These are phyloP conservation scores for Epiblema foenella DNA, from an alignment of 2,888 invertebrate species.

Conservation along the genomic window DNA sequence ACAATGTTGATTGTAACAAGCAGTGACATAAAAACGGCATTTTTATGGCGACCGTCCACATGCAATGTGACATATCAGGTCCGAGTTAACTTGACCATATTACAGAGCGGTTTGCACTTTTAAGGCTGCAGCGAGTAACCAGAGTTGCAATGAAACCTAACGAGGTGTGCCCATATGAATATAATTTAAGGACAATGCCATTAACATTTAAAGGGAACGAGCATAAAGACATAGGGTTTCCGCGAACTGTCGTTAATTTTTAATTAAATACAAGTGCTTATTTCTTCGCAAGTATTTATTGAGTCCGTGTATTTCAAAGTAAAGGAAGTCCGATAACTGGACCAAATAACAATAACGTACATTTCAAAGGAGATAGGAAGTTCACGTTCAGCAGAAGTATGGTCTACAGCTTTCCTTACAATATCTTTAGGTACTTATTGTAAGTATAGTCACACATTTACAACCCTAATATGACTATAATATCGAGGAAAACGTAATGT, in stretches of 20 bases:
- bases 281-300: neutral
- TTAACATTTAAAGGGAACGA: constrained; percentile 26
- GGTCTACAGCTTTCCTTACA: too few relatives aligned
- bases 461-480: neutral
- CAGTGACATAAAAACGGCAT: constrained; percentile 40
- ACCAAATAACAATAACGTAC: neutral
- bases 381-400: neutral
- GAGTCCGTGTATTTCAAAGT: neutral
- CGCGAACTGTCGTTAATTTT: constrained; percentile 10
- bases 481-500: neutral
- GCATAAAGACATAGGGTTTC: constrained; percentile 25
- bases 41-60: constrained; percentile 26
- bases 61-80: constrained; percentile 44
- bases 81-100: constrained; percentile 66
- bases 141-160: constrained; percentile 49
- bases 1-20: constrained; percentile 32
- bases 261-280: neutral
- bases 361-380: neutral
- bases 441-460: too few relatives aligned
- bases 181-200: constrained; percentile 43
- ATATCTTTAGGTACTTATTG: too few relatives aligned
- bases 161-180: constrained; percentile 41
- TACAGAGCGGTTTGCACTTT: constrained; percentile 78
- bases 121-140: constrained; percentile 70
- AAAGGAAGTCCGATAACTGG: neutral